Base-by-base conservation (phyloP, 2,888 invertebrate genomes). In the Lapara coniferarum region DNA sequence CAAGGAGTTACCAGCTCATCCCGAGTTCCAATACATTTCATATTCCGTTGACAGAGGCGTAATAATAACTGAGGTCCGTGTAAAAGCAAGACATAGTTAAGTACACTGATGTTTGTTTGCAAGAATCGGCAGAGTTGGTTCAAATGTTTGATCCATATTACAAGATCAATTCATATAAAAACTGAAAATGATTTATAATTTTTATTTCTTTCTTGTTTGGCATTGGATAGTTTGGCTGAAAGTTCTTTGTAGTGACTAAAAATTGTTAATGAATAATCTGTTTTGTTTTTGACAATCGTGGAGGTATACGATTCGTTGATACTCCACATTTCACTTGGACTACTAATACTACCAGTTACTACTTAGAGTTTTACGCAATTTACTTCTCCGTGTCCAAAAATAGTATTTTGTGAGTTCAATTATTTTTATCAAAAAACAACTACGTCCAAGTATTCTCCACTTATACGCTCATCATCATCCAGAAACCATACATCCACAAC, bases 41-140 rank as follows among this genome's bases (percentile, higher is more conserved):
- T 93, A 93, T 93, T 93, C 93, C 93, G 93, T 91, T 92, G 93
- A 93, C 93, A 93, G 93, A 91, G 91, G 92, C 92, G 89, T 92
- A 93, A 92, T 93, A 93, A 93, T 93, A 91, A 92, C 90, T 89
- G 88, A 84, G 82, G 81, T 81, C 83, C 85, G 89, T 90, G 91
- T 88, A 90, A 89, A 89, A 89, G 89, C 90, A 89, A 86, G 90
- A 89, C 90, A 86, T 90, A 90, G 91, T 91, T 91, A 83, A 84
- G 80, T 63, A 75, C 84, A 44, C 8, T n/a, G 85, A 87, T 71
- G 13, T 71, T 70, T 57, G 52, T 69, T 70, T 44, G 66, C 85
- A 89, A 69, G 89, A 89, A 76, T 25, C 10, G 79, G 51, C 69
- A 46, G 19, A 14, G 14, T 46, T 59, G 46, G 59, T 4, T 8